Percentiles rank a stretch among this genome's conserved stretches.
Conservation (phyloP, 2,888 invertebrate species). For the Erebia aethiops region DNA sequence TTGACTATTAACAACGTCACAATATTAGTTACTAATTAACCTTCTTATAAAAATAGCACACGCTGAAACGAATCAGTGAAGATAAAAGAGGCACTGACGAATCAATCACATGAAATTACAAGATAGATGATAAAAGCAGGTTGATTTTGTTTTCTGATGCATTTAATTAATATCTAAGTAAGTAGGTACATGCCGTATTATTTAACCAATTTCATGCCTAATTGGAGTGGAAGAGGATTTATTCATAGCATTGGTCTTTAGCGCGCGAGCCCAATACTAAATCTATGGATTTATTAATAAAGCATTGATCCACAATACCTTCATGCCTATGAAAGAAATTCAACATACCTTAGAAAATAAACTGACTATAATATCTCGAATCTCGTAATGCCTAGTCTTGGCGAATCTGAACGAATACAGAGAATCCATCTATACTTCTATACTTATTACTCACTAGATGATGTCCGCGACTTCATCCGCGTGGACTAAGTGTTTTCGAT, state of each 20-base stretch:
- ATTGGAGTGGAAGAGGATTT: slow-evolving; percentile 3
- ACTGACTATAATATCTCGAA: background rate
- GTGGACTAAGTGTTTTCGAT: too few species aligned
- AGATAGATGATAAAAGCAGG: background rate
- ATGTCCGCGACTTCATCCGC: too few species aligned
- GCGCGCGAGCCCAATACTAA: too few species aligned
- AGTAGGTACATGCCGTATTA: too few species aligned
- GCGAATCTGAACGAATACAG: background rate
- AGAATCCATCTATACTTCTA: background rate
- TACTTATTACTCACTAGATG: too few species aligned
- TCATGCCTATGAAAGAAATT: too few species aligned
- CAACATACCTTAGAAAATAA: too few species aligned
- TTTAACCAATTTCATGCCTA: background rate
- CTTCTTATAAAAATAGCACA: slow-evolving; percentile 8
- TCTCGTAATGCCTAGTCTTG: slow-evolving; percentile 4
- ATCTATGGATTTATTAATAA: too few species aligned
- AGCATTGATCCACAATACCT: too few species aligned
- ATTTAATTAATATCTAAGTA: background rate
- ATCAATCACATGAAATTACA: background rate
- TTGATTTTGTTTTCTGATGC: background rate
- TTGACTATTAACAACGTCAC: slow-evolving; percentile 2
- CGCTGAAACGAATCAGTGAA: slow-evolving; percentile 7
- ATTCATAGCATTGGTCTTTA: too few species aligned
- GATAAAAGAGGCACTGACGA: slow-evolving; percentile 4
- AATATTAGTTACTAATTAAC: slow-evolving; percentile 4